Evolutionary conservation across 2,113 vertebrate genomes (phyloP), one percentile per base, ranked within the genome.

Genomic region (Oceanodroma tethys): DNA sequence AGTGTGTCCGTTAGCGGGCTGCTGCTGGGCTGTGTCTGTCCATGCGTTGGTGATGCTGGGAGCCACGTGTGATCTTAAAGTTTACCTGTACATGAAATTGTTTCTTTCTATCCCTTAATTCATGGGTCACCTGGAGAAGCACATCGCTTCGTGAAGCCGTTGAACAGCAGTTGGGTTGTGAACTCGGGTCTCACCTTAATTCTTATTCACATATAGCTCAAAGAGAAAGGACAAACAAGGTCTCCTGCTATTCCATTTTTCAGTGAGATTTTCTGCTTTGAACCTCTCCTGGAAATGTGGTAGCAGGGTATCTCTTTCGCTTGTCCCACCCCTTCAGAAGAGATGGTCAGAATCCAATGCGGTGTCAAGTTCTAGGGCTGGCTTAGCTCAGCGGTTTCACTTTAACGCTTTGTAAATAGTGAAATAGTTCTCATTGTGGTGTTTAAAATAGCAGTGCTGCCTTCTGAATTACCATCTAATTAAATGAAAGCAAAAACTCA

Each of bases 381-480:
- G 81, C 78, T 75, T 14, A 87, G 89, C 78, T 72, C 56, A 9
- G 23, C 52, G 73, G 52, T 95, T 96, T 75, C 81, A 18, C 76
- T 96, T 67, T 4, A 50, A 12, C 3, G n/a, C 81, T 94, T 96
- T 89, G 68, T 83, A 20, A 85, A 86, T 58, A 32, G 17, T 36
- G 84, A 75, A 90, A 65, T 40, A 59, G 56, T 80, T 90, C 74
- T 80, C 88, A 80, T 91, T 93, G 95, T 84, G 81, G 65, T 1
- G 2, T 81, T 89, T 52, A 63, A 79, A 91, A 87, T 4, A 85
- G 70, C 90, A 36, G 81, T 2, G 70, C 95, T 96, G 96, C 93
- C 85, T 93, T 65, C 81, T 60, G 96, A 95, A 96, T 96, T 95
- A 93, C 95, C 84, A 80, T 85, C 93, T 94, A 65, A 97, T 96